A percentile compares a stretch with the other conserved stretches of the same genome.
Evolutionary conservation across 2,113 vertebrate genomes (phyloP).

Genomic region (Shinisaurus crocodilurus): DNA sequence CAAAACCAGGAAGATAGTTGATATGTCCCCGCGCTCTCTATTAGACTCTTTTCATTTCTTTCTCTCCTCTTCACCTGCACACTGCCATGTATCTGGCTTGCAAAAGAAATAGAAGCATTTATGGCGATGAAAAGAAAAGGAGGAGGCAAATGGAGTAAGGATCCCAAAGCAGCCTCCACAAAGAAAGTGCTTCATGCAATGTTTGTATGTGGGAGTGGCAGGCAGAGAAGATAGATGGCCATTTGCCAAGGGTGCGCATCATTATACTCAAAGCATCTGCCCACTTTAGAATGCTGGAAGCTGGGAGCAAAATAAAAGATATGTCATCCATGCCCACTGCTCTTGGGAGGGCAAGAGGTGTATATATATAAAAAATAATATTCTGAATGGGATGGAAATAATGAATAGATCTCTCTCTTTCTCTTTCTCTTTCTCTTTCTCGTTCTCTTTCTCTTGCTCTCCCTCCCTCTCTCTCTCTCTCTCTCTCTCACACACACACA

Average conservation of each 20-base stretch:
- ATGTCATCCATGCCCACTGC: not conserved
- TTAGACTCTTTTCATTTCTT: not conserved
- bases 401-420: not conserved
- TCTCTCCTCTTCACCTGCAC: not conserved
- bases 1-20: not conserved
- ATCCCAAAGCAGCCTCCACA: not conserved
- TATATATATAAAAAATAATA: no score
- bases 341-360: not conserved
- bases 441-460: no score
- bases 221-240: not conserved
- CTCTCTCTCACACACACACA: not conserved
- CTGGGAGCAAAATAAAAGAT: not conserved
- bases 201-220: not conserved
- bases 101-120: not conserved
- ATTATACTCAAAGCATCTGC: not conserved
- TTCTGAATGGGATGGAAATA: not conserved
- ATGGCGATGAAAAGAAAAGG: no score
- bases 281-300: not conserved
- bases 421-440: not conserved
- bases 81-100: not conserved
- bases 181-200: not conserved
- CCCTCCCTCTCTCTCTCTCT: not conserved
- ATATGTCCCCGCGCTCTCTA: not conserved
- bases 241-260: conserved; percentile 4
- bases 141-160: not conserved